Conservation (phyloP, 2,888 invertebrate genomes). For the Cheilosia impressa region DNA sequence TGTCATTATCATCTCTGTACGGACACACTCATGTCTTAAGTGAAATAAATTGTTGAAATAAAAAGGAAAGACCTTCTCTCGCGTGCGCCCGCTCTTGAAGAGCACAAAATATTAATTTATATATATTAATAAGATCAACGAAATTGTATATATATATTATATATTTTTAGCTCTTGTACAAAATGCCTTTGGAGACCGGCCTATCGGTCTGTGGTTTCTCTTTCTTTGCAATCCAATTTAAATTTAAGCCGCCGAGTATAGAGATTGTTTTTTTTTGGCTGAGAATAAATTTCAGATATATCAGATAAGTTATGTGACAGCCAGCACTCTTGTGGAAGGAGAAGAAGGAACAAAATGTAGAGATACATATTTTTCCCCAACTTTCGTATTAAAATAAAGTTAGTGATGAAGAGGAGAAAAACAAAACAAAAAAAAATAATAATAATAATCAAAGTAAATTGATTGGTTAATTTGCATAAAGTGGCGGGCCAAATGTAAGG, state of each 20-base stretch:
- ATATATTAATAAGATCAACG: constrained; percentile 54
- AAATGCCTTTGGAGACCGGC: constrained; percentile 17
- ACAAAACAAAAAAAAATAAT: constrained; percentile 4
- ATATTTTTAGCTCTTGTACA: constrained; percentile 44
- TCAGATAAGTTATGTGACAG: constrained; percentile 73
- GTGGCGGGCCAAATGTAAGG: constrained; percentile 28
- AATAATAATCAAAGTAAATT: constrained; percentile 62
- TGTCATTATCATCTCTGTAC: constrained; percentile 37
- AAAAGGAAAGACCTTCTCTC: constrained; percentile 34
- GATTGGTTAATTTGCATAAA: constrained; percentile 73
- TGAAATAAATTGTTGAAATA: constrained; percentile 69
- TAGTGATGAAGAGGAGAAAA: constrained; percentile 28
- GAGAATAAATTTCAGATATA: constrained; percentile 72
- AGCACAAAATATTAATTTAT: constrained; percentile 42
- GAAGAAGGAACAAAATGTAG: not conserved
- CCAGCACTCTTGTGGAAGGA: constrained; percentile 37
- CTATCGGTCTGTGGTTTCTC: constrained; percentile 10
- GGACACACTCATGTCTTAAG: constrained; percentile 48
- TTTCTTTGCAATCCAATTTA: constrained; percentile 39
- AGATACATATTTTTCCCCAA: constrained; percentile 37
- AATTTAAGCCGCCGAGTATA: not conserved
- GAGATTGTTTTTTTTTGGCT: constrained; percentile 9
- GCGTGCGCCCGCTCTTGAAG: constrained; percentile 3
- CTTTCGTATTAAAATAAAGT: constrained; percentile 58
- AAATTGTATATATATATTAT: constrained; percentile 22